A percentile compares a stretch with the other conserved stretches of the same genome.
phyloP scores from a whole-genome alignment of 1,140 invertebrate species.

The Macrotrachela quadricornifera region DNA sequence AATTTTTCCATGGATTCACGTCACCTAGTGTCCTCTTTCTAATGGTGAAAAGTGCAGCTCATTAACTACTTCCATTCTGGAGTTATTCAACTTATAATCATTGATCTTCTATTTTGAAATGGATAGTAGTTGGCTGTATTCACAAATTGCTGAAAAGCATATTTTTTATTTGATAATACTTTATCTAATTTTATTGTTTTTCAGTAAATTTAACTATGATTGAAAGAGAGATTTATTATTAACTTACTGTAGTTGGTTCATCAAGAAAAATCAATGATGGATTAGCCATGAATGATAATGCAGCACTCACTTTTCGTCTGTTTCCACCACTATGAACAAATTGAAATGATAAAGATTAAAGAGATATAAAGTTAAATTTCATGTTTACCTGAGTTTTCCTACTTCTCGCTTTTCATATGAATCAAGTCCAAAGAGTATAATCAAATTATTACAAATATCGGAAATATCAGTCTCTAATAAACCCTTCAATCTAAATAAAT shows the following conservation, averaged over 20 bases:
- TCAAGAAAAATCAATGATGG: conserved; percentile 16
- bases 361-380: background rate
- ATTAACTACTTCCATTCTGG: too few species aligned
- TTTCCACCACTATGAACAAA: conserved; percentile 41
- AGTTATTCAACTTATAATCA: too few species aligned
- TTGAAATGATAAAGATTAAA: background rate
- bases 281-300: conserved; percentile 52
- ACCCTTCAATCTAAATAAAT: background rate
- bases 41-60: too few species aligned
- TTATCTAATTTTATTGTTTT: too few species aligned
- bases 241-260: conserved; percentile 29
- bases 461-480: background rate
- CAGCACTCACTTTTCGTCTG: conserved; percentile 76
- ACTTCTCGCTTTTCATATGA: background rate
- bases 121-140: too few species aligned
- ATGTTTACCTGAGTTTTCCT: background rate
- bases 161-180: too few species aligned
- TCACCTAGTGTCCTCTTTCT: too few species aligned
- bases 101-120: too few species aligned
- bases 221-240: too few species aligned
- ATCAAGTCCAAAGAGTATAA: conserved; percentile 39
- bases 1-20: too few species aligned
- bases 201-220: too few species aligned
- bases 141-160: too few species aligned
- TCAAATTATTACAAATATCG: background rate